Conservation (phyloP, 2,113 vertebrate genomes). For the Crypturellus undulatus region DNA sequence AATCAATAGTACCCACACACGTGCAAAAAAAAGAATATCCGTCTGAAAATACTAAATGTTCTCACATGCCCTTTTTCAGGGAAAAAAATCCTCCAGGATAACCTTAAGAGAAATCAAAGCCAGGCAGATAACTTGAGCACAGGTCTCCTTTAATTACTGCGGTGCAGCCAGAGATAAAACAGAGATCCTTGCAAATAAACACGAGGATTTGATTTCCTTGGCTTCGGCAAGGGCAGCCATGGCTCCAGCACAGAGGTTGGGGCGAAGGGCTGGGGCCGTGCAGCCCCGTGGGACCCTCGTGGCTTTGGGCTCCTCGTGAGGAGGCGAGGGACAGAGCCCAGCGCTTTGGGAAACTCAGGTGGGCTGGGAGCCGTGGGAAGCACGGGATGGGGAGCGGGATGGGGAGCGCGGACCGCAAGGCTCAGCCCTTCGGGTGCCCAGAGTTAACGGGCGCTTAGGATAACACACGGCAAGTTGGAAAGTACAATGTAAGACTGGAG, state of each 20-base stretch:
- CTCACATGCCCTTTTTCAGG: constrained; percentile 31
- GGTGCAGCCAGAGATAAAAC: constrained; percentile 56
- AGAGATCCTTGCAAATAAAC: constrained; percentile 42
- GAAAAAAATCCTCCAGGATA: constrained; percentile 28
- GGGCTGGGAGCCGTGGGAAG: too few species aligned
- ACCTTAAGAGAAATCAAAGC: constrained; percentile 40
- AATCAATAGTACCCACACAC: constrained; percentile 20
- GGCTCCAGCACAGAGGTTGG: neutral
- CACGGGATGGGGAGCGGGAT: too few species aligned
- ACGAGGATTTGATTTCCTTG: constrained; percentile 48
- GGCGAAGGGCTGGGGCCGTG: too few species aligned
- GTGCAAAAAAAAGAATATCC: neutral
- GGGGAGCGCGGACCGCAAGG: too few species aligned
- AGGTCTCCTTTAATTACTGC: constrained; percentile 69
- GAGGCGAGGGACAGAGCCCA: too few species aligned
- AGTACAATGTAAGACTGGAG: too few species aligned
- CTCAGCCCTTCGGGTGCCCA: too few species aligned
- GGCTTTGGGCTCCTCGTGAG: too few species aligned
- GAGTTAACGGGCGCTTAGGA: too few species aligned
- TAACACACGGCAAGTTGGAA: too few species aligned
- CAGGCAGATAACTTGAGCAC: neutral
- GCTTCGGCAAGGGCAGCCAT: constrained; percentile 13
- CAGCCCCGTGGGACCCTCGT: too few species aligned
- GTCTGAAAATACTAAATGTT: constrained; percentile 33
- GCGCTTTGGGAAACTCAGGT: too few species aligned